Evolutionary conservation across 1,140 invertebrate species (phyloP).

Genomic region (Plutomurus gul): DNA sequence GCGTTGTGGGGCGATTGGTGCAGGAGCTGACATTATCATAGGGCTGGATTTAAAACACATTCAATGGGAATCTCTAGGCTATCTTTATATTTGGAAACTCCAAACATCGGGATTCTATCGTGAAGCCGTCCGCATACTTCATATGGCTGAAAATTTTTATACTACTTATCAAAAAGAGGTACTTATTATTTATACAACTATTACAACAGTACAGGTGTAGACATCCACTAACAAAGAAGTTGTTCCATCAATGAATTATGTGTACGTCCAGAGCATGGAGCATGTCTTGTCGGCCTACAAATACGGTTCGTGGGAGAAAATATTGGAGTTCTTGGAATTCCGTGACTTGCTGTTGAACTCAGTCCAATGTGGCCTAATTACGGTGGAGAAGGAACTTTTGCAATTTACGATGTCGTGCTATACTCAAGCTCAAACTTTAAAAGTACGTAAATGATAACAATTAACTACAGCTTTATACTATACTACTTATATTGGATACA

Average conservation of each 20-base stretch:
- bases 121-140: slow-evolving; percentile 67
- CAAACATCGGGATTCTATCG: slow-evolving; percentile 70
- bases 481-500: too few species aligned
- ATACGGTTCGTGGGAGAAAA: slow-evolving; percentile 89
- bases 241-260: background rate
- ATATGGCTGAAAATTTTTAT: slow-evolving; percentile 80
- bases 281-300: slow-evolving; percentile 90
- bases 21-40: slow-evolving; percentile 54
- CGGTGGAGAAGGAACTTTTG: slow-evolving; percentile 77
- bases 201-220: too few species aligned
- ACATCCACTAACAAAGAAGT: too few species aligned
- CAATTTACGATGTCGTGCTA: slow-evolving; percentile 58
- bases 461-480: too few species aligned
- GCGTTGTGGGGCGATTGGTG: slow-evolving; percentile 64
- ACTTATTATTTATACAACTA: slow-evolving; percentile 54
- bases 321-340: slow-evolving; percentile 87
- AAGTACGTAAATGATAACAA: background rate
- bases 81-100: slow-evolving; percentile 76
- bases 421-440: background rate
- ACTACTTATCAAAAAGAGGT: slow-evolving; percentile 84
- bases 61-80: slow-evolving; percentile 88
- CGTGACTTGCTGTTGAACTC: slow-evolving; percentile 79
- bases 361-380: slow-evolving; percentile 75
- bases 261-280: slow-evolving; percentile 74
- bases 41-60: slow-evolving; percentile 89